Conservation (phyloP, 2,113 vertebrate genomes). For the Pygoscelis adeliae region DNA sequence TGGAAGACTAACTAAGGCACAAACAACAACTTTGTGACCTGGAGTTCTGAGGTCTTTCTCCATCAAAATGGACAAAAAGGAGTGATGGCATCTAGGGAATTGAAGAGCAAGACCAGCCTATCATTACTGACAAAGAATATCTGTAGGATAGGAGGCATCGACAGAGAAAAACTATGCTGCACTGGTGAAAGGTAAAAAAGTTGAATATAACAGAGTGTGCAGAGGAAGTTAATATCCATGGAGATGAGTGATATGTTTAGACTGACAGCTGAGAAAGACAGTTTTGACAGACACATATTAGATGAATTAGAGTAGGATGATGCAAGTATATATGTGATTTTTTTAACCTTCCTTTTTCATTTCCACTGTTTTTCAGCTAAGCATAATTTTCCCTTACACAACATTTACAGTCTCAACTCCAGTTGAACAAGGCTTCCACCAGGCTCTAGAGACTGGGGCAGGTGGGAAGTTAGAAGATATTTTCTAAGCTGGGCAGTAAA, state of each 20-base stretch:
- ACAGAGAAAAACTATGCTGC: background rate
- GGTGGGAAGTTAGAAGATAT: background rate
- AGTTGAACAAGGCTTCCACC: background rate
- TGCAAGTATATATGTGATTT: background rate
- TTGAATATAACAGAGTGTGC: background rate
- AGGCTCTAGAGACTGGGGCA: background rate
- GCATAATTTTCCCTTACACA: background rate
- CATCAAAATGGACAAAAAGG: constrained; percentile 15
- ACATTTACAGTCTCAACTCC: background rate
- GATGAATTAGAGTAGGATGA: constrained; percentile 4
- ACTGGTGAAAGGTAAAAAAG: background rate
- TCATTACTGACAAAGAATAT: background rate
- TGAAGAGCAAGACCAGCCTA: background rate
- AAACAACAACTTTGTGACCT: background rate
- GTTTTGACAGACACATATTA: constrained; percentile 40
- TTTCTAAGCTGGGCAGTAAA: background rate
- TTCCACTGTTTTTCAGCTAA: constrained; percentile 1
- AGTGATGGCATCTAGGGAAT: background rate
- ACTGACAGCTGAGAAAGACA: constrained; percentile 40
- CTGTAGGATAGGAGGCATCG: background rate
- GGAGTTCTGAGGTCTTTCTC: constrained; percentile 8
- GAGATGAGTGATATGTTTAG: constrained; percentile 18
- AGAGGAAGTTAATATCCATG: constrained; percentile 22
- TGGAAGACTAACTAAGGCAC: constrained; percentile 12
- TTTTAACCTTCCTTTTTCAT: background rate